Conservation (phyloP, 2,888 invertebrate genomes). For the Eupithecia subumbrata region DNA sequence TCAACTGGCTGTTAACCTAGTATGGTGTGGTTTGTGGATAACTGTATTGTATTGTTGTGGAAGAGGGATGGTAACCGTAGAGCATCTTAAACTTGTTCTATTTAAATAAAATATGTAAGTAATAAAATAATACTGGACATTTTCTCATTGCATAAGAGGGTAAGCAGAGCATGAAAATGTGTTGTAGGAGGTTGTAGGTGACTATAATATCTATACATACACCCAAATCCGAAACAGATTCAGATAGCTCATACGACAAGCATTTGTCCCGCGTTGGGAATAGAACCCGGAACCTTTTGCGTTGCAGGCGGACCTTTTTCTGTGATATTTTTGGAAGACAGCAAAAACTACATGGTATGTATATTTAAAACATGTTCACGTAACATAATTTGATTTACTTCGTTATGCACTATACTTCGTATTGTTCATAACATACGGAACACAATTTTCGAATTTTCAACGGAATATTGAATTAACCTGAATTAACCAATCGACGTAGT, state of each 20-base stretch:
- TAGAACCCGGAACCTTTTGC: neutral
- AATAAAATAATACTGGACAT: neutral
- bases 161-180: too few species aligned
- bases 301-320: neutral
- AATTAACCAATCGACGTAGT: neutral
- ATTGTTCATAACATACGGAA: neutral
- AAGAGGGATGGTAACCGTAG: neutral
- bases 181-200: too few species aligned
- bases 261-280: neutral
- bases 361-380: neutral
- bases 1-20: conserved; percentile 9
- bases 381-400: neutral
- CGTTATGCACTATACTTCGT: neutral
- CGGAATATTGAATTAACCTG: neutral
- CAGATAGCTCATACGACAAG: neutral
- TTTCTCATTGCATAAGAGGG: neutral
- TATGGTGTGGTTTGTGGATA: neutral
- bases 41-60: conserved; percentile 1
- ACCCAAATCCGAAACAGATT: neutral
- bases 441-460: conserved; percentile 4
- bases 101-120: neutral
- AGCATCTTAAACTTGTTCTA: neutral
- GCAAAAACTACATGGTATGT: neutral
- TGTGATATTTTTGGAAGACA: neutral
- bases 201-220: neutral